Evolutionary conservation across 2,113 vertebrate species (phyloP).

Genomic region (Myocastor coypus): DNA sequence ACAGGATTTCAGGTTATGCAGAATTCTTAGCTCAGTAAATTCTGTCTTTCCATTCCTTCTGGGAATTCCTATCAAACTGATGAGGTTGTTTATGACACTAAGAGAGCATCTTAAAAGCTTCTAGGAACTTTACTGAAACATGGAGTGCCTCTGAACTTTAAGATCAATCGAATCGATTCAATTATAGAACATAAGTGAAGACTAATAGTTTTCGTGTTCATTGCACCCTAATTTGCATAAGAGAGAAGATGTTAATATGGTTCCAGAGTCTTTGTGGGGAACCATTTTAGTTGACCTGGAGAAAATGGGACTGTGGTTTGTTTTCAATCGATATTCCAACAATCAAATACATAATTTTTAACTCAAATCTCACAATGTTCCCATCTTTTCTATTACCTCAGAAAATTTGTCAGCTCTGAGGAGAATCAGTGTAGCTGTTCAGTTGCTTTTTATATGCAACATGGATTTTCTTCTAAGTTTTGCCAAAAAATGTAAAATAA

Average conservation of each 20-base stretch:
- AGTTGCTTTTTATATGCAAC: neutral
- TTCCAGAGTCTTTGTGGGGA: constrained; percentile 58
- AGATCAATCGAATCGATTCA: constrained; percentile 77
- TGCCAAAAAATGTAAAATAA: neutral
- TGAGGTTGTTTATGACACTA: constrained; percentile 66
- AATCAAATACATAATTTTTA: constrained; percentile 46
- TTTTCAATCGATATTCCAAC: constrained; percentile 37
- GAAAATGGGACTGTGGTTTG: constrained; percentile 57
- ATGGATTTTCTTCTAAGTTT: constrained; percentile 1
- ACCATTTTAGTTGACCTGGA: constrained; percentile 57
- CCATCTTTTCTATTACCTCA: neutral
- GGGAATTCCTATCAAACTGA: constrained; percentile 74
- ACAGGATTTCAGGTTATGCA: constrained; percentile 16
- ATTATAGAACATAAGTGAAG: constrained; percentile 76
- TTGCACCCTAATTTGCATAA: constrained; percentile 80
- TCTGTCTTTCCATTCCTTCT: constrained; percentile 53
- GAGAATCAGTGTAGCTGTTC: neutral
- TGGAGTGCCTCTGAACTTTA: constrained; percentile 70
- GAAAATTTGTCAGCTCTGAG: neutral
- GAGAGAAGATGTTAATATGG: constrained; percentile 71
- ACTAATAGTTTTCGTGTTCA: constrained; percentile 78
- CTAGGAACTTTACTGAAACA: constrained; percentile 43
- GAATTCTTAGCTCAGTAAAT: constrained; percentile 48
- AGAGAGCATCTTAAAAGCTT: constrained; percentile 74
- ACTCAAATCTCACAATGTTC: neutral